Evolutionary conservation across 2,797 vertebrate genomes (phyloP).

Genomic region (Lithobates sylvaticus): DNA sequence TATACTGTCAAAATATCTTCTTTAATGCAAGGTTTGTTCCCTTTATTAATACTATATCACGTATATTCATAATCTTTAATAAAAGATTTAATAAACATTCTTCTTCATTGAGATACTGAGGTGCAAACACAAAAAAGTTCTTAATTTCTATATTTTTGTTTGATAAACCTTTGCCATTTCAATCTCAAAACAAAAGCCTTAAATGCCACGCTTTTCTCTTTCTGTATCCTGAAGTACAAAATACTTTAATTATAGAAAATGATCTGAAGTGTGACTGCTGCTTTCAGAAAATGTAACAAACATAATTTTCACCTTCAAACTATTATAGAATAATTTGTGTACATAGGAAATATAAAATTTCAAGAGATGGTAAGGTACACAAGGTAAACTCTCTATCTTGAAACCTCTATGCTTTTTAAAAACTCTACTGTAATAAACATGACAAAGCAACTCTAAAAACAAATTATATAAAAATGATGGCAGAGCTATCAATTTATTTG

Average conservation of each 20-base stretch:
- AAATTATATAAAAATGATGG: background rate
- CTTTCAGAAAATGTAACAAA: constrained; percentile 29
- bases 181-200: constrained; percentile 14
- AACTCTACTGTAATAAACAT: no score
- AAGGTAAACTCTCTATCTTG: no score
- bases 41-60: no score
- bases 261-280: constrained; percentile 35
- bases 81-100: no score
- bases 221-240: background rate
- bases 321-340: background rate
- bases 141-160: background rate
- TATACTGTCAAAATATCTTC: no score
- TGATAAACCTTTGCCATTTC: background rate
- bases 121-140: no score
- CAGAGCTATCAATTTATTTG: background rate
- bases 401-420: no score
- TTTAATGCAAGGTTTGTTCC: no score
- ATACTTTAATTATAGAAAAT: constrained; percentile 41
- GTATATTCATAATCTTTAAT: no score
- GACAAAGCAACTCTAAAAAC: background rate
- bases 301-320: constrained; percentile 14
- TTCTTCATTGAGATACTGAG: no score
- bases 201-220: background rate
- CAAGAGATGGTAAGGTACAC: background rate
- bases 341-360: background rate